Evolutionary conservation across 2,797 vertebrate genomes (phyloP), one percentile per base, ranked within the genome.

Genomic region (Gobio occitaniae): DNA sequence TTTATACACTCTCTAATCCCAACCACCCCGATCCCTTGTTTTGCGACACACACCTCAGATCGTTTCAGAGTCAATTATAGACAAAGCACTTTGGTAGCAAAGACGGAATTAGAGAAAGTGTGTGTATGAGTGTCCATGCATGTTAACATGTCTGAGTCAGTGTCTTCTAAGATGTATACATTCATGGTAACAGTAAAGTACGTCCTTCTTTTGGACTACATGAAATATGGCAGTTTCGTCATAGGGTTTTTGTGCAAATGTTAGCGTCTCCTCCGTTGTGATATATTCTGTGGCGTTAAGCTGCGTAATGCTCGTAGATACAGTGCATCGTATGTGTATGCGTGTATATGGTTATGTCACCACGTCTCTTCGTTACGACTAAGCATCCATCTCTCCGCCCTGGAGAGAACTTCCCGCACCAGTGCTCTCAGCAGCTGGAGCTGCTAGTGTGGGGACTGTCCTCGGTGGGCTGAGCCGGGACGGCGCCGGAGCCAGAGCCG

Each of bases 1-100:
- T 84, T 87, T 74, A 77, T 74, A 66, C 52, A 48, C 65, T 91
- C 89, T 92, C 90, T 90, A 91, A 90, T 89, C 89, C 89, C 89
- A 92, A 88, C 88, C 90, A 90, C 91, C 88, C 88, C 92, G 8
- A 10, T 88, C 90, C 90, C 91, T 90, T 93, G 91, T 91, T 91
- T 91, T 78, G 91, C 90, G 92, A 93, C 91, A 91, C 92, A 90
- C 71, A 91, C 91, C 84, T 86, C 92, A 93, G 93, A 94, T 92
- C 90, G 89, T 94, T 94, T 93, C 93, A 87, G 41, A 44, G 85
- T 87, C 85, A 78, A 87, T 75, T 85, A 93, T 92, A 94, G 54
- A 88, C 93, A 95, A 94, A 96, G 95, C 95, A 96, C 95, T 96
- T 96, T 96, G 95, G 95, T 96, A 94, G 93, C 94, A 90, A 92